Evolutionary conservation across 2,888 invertebrate species (phyloP).

Genomic region (Rhabditoides inermis): DNA sequence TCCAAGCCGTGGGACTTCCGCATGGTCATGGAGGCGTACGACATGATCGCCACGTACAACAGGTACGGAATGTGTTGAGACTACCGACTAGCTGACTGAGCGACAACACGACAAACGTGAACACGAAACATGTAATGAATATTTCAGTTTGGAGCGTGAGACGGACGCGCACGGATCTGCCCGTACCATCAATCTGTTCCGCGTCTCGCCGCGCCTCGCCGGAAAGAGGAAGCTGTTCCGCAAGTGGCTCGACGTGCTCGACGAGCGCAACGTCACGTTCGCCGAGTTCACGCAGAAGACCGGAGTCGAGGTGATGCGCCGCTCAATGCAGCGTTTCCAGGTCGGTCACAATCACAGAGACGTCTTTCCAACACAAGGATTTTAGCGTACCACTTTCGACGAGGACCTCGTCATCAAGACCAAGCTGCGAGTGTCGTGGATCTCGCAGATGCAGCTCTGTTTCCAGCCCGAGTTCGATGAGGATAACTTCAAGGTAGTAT

Average conservation of each 20-base stretch:
- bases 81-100: constrained; percentile 3
- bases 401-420: constrained; percentile 43
- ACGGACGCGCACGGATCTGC: constrained; percentile 43
- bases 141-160: constrained; percentile 41
- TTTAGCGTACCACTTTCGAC: constrained; percentile 42
- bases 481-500: constrained; percentile 40
- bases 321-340: constrained; percentile 47
- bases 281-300: constrained; percentile 46
- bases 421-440: constrained; percentile 40
- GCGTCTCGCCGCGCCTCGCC: constrained; percentile 31
- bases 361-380: too few species aligned
- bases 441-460: constrained; percentile 48
- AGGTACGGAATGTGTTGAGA: constrained; percentile 3
- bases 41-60: constrained; percentile 39
- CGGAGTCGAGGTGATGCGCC: constrained; percentile 33
- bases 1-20: constrained; percentile 43
- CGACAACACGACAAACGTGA: too few species aligned
- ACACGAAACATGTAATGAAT: background rate
- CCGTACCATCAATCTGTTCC: constrained; percentile 38
- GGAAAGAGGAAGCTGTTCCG: constrained; percentile 39
- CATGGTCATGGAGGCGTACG: constrained; percentile 46
- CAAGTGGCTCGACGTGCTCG: constrained; percentile 43
- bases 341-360: too few species aligned
- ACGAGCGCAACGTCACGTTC: constrained; percentile 38
- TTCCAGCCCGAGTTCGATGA: constrained; percentile 44